Percentiles rank a stretch among this genome's conserved stretches.
phyloP scores from a whole-genome alignment of 2,888 invertebrate genomes.

The Criorhina ranunculi region DNA sequence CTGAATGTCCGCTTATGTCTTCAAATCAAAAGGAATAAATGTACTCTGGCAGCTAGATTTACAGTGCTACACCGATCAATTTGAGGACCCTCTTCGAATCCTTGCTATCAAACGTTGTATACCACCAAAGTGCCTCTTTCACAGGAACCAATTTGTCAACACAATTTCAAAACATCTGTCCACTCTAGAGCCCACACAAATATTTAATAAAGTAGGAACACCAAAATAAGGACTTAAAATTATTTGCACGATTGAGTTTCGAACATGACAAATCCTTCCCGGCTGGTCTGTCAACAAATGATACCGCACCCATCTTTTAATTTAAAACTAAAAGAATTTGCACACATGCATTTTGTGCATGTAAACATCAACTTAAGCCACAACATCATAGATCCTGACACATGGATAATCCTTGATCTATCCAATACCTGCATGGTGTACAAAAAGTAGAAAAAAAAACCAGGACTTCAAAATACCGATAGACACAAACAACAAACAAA shows the following conservation, averaged over 20 bases:
- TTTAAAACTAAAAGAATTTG: slow-evolving; percentile 18
- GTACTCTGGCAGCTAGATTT: too few relatives aligned
- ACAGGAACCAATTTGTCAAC: slow-evolving; percentile 27
- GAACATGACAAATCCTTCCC: slow-evolving; percentile 35
- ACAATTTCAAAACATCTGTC: slow-evolving; percentile 39
- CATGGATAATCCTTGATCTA: slow-evolving; percentile 60
- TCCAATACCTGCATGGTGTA: slow-evolving; percentile 18
- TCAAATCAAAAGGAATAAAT: too few relatives aligned
- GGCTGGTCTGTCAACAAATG: slow-evolving; percentile 25
- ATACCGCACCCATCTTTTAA: slow-evolving; percentile 41
- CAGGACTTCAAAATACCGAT: slow-evolving; percentile 48
- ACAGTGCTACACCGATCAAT: too few relatives aligned
- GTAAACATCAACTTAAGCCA: slow-evolving; percentile 60
- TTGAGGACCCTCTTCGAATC: too few relatives aligned
- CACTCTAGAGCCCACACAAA: slow-evolving; percentile 61
- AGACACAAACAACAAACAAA: slow-evolving; percentile 41
- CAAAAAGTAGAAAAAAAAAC: slow-evolving; percentile 4
- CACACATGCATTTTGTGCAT: slow-evolving; percentile 44
- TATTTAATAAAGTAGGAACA: slow-evolving; percentile 50
- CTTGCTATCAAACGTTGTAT: background rate
- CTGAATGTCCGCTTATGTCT: too few relatives aligned
- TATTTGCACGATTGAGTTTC: slow-evolving; percentile 70
- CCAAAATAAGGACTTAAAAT: slow-evolving; percentile 52
- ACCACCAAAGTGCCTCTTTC: slow-evolving; percentile 10
- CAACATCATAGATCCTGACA: slow-evolving; percentile 62